Evolutionary conservation across 2,888 invertebrate species (phyloP).

Genomic region (Leptopilina drosophilae): DNA sequence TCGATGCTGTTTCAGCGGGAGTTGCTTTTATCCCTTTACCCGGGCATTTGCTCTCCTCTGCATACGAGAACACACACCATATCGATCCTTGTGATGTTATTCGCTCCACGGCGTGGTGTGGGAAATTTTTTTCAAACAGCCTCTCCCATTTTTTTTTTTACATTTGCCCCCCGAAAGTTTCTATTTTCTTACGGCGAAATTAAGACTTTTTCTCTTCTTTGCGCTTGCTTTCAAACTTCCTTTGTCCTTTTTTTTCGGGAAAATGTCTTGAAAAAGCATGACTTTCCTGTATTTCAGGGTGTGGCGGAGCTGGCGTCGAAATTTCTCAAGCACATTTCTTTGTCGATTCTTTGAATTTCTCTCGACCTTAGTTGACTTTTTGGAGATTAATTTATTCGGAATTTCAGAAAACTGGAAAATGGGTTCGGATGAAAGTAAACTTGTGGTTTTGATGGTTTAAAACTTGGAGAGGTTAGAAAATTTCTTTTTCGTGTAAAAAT

Average conservation of each 20-base stretch:
- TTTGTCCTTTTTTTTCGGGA: neutral
- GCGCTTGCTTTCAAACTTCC: too few relatives aligned
- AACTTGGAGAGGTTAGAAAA: neutral
- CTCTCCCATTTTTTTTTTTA: neutral
- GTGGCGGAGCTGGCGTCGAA: constrained; percentile 46
- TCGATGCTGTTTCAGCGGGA: neutral
- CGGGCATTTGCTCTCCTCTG: constrained; percentile 28
- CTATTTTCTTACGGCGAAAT: too few relatives aligned
- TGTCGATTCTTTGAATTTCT: constrained; percentile 8
- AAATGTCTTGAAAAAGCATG: neutral
- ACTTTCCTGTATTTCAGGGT: constrained; percentile 46
- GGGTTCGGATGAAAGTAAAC: too few relatives aligned
- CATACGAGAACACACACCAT: constrained; percentile 2
- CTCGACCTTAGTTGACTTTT: neutral
- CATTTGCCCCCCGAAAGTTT: neutral
- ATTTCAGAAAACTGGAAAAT: too few relatives aligned
- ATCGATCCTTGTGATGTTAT: constrained; percentile 25
- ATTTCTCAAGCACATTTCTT: constrained; percentile 23
- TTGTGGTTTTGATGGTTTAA: too few relatives aligned
- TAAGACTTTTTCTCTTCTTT: too few relatives aligned
- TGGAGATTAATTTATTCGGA: neutral
- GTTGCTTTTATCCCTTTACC: neutral
- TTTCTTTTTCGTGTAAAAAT: neutral
- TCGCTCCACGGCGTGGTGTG: constrained; percentile 12
- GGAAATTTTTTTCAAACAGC: neutral